These are phyloP conservation scores for Harlomillsia oculata DNA, from an alignment of 1,140 invertebrate species.

Conservation along the genomic window DNA sequence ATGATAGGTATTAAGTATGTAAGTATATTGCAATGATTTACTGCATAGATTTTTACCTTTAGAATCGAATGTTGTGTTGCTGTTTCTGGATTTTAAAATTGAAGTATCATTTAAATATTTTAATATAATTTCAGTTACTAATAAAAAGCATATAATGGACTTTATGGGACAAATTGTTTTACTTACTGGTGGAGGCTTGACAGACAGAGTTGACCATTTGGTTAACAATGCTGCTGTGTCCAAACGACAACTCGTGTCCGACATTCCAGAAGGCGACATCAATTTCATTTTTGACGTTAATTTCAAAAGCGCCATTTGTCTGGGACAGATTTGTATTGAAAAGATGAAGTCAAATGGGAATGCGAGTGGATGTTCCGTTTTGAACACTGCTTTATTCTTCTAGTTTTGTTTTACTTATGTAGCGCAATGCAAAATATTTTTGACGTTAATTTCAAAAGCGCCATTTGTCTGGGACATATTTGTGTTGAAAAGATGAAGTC, in stretches of 20 bases:
- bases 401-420: not conserved
- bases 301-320: constrained; percentile 70
- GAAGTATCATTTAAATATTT: too few species aligned
- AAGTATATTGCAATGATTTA: too few species aligned
- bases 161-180: not conserved
- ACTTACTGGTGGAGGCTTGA: constrained; percentile 7
- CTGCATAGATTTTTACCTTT: too few species aligned
- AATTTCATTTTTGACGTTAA: constrained; percentile 59
- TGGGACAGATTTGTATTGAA: constrained; percentile 65
- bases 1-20: too few species aligned
- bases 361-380: not conserved
- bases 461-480: too few species aligned
- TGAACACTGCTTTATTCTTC: constrained; percentile 10
- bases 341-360: constrained; percentile 55
- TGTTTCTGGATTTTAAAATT: too few species aligned
- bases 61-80: too few species aligned
- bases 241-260: not conserved
- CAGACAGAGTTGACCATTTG: constrained; percentile 28
- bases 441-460: too few species aligned
- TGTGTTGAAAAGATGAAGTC: too few species aligned
- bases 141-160: too few species aligned
- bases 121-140: too few species aligned
- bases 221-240: constrained; percentile 16
- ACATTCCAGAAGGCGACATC: not conserved
- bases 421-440: not conserved